Base-by-base conservation (phyloP, 2,888 invertebrate species). In the Acanthacorydalis orientalis region DNA sequence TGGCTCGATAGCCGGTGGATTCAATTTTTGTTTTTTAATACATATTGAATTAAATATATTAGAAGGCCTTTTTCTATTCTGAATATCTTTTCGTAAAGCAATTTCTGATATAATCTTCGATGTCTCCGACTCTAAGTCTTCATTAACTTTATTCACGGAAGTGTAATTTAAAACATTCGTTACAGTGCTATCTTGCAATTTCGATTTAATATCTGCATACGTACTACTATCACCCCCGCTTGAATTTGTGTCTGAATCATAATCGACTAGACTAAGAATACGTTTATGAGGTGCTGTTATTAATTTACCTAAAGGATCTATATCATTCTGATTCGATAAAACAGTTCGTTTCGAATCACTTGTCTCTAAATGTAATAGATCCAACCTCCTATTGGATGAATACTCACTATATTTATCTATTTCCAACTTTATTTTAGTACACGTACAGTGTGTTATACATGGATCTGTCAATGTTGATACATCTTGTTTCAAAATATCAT, bases 71-170 rank as follows among this genome's bases (percentile, higher is more conserved):
- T 51, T 54, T 61, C 61, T 34, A 63, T 54, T 54, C 64, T 64
- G 43, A 57, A 51, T 44, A 50, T 53, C 12, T 49, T 61, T 63
- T 42, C 62, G 56, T 53, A 63, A 59, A 4, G 57, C 51, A 42
- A 65, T 64, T 52, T 64, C 64, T 43, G 56, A 57, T 14, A 65
- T 63, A 11, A 64, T 51, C 52, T 59, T 56, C 12, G 37, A 37
- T 7, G 37, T 37, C 6, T 23, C 23, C 6, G 23, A 6, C 42
- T 59, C 60, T 47, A 23, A 23, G 2, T 4, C 6, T 23, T 23
- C 23, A 6, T 6, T 23, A 23, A 23, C 23, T 23, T 61, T 60
- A 35, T 53, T 41, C 2, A 41, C 11, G 12, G 41, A 16, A n/a
- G 11, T 41, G 11, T 15, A 16, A 41, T 41, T 41, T 23, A 41